A percentile compares a stretch with the other conserved stretches of the same genome.
These are phyloP conservation scores for Cyaniris semiargus DNA, from an alignment of 2,888 invertebrate species.

Conservation along the genomic window DNA sequence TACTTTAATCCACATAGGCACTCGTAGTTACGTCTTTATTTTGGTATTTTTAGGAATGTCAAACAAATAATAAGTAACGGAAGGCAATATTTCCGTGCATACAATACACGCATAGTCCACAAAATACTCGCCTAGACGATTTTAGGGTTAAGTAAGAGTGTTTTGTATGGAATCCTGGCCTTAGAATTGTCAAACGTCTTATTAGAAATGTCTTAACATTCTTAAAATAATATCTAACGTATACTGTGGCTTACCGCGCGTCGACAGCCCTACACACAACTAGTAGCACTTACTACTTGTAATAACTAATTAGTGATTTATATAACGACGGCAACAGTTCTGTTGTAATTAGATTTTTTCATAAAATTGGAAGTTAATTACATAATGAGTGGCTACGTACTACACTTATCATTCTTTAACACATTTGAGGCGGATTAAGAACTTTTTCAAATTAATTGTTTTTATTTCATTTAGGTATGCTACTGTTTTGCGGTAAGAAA, in stretches of 20 bases:
- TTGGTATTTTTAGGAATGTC: too few relatives aligned
- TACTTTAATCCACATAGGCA: too few relatives aligned
- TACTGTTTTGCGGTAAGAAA: neutral
- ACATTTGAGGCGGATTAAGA: slow-evolving; percentile 21
- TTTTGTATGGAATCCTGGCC: too few relatives aligned
- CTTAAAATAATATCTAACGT: too few relatives aligned
- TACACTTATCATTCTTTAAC: slow-evolving; percentile 28
- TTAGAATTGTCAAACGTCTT: too few relatives aligned
- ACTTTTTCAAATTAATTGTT: slow-evolving; percentile 11
- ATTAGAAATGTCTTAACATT: too few relatives aligned
- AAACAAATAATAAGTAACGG: too few relatives aligned
- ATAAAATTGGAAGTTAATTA: slow-evolving; percentile 28
- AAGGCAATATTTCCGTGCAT: too few relatives aligned
- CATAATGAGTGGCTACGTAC: slow-evolving; percentile 4
- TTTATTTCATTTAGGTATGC: neutral
- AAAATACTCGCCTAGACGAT: too few relatives aligned
- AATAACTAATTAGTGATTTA: slow-evolving; percentile 28
- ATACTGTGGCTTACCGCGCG: slow-evolving; percentile 33
- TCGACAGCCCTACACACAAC: neutral
- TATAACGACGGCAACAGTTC: slow-evolving; percentile 27
- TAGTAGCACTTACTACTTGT: slow-evolving; percentile 29
- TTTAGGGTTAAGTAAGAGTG: too few relatives aligned
- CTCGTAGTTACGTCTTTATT: too few relatives aligned
- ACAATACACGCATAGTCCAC: too few relatives aligned
- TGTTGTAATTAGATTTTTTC: slow-evolving; percentile 26